phyloP scores from a whole-genome alignment of 1,140 invertebrate species.

The Pemphigus obesinymphae region DNA sequence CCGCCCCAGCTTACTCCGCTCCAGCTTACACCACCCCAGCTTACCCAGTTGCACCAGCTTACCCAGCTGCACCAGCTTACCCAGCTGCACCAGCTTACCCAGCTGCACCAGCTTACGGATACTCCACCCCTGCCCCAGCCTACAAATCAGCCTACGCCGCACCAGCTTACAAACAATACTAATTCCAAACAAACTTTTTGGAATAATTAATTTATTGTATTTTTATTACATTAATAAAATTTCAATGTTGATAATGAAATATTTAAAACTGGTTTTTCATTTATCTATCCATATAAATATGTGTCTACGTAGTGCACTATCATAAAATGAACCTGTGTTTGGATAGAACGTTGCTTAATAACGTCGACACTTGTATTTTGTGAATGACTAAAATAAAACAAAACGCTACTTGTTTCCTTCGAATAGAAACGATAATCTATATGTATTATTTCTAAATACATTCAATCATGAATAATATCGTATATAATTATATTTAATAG shows the following conservation, averaged over 20 bases:
- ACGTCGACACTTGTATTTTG: no score
- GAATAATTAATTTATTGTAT: not conserved
- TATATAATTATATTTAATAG: no score
- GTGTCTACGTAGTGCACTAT: no score
- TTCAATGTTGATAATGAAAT: not conserved
- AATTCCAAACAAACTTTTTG: not conserved
- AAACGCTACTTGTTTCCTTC: no score
- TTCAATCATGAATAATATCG: no score
- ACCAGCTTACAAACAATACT: conserved; percentile 26
- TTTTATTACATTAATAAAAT: not conserved
- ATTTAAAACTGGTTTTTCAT: not conserved
- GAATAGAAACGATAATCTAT: no score
- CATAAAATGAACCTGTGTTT: no score
- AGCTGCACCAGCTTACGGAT: not conserved
- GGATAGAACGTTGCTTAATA: no score
- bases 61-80: not conserved
- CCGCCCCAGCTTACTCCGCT: conserved; percentile 41
- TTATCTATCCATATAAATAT: no score
- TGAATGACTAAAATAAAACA: no score
- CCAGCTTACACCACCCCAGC: conserved; percentile 45
- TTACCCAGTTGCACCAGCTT: not conserved
- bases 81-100: not conserved
- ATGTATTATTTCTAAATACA: no score
- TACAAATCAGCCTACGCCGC: not conserved
- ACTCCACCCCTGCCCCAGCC: not conserved